Evolutionary conservation across 2,797 vertebrate genomes (phyloP).

Genomic region (Denticeps clupeoides): DNA sequence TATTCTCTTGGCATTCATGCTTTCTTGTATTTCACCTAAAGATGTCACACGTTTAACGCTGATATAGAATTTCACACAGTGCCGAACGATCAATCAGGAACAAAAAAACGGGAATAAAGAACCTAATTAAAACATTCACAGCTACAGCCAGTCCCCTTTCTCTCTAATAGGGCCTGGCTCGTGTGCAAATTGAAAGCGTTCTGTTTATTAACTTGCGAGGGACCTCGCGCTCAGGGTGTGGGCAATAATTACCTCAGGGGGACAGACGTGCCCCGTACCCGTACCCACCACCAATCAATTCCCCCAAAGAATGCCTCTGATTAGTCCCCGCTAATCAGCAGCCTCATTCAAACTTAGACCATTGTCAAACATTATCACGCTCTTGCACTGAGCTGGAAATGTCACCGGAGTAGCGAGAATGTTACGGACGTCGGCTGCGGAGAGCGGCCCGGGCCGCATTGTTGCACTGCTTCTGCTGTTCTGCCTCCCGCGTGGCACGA

Average conservation of each 20-base stretch:
- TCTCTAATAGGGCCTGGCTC: constrained; percentile 4
- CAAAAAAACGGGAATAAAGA: not conserved
- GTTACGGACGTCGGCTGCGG: constrained; percentile 1
- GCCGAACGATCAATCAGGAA: constrained; percentile 8
- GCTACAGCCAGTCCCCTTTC: not conserved
- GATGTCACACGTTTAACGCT: not conserved
- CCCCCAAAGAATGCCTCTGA: too few species aligned
- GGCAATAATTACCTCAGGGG: constrained; percentile 10
- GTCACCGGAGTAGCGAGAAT: too few species aligned
- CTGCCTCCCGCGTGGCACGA: not conserved
- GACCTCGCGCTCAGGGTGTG: constrained; percentile 8
- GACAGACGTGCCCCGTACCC: constrained; percentile 1
- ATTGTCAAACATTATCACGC: too few species aligned
- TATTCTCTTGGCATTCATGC: too few species aligned
- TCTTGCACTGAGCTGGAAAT: too few species aligned
- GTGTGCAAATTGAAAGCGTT: constrained; percentile 18
- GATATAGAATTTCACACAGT: constrained; percentile 3
- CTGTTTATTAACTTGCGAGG: constrained; percentile 8
- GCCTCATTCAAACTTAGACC: not conserved
- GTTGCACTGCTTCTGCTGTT: not conserved
- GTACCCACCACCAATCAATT: too few species aligned
- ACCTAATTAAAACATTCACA: constrained; percentile 10
- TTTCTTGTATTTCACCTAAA: too few species aligned
- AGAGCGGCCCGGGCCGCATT: not conserved
- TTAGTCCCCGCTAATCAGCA: constrained; percentile 13